Evolutionary conservation across 2,888 invertebrate species (phyloP), one percentile per base, ranked within the genome.

Genomic region (Antheraea yamamai): DNA sequence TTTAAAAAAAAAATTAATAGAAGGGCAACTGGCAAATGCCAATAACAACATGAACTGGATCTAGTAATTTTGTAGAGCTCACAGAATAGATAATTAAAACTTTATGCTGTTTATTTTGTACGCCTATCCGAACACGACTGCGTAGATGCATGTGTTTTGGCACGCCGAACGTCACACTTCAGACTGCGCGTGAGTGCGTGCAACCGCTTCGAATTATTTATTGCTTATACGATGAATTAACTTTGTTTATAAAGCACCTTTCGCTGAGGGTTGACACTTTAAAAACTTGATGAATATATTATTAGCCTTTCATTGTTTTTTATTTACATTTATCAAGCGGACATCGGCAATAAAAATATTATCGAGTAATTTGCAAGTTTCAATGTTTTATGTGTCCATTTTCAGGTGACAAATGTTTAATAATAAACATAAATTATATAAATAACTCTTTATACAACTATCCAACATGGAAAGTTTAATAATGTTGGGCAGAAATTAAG

Each of bases 141-240:
- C 73, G 78, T 88, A 87, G 86, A 89, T 86, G 89, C 87, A 87
- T 87, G 85, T 85, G 87, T 86, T 87, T 92, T 92, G 93, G 92
- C 93, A 92, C 90, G 92, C 87, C 83, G 85, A 86, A 82, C 85
- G 83, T 85, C 87, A 85, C 87, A 86, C 86, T 87, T 87, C 88
- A 87, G 88, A 88, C 85, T 89, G 92, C 92, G 92, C 93, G 89
- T 88, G 91, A 92, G 90, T 92, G 93, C 92, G 89, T 92, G 92
- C 93, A 89, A 89, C 89, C 87, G 87, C 86, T 79, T 79, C 80
- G 78, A 80, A 87, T 91, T 90, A 93, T 94, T 93, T 94, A 94
- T 93, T 90, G 84, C 90, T 83, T 81, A 82, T 83, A 82, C 89
- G 86, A 89, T 90, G 89, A 88, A 90, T 92, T 89, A 90, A 88